phyloP scores from a whole-genome alignment of 2,888 invertebrate genomes.

The Xylophagus ater region DNA sequence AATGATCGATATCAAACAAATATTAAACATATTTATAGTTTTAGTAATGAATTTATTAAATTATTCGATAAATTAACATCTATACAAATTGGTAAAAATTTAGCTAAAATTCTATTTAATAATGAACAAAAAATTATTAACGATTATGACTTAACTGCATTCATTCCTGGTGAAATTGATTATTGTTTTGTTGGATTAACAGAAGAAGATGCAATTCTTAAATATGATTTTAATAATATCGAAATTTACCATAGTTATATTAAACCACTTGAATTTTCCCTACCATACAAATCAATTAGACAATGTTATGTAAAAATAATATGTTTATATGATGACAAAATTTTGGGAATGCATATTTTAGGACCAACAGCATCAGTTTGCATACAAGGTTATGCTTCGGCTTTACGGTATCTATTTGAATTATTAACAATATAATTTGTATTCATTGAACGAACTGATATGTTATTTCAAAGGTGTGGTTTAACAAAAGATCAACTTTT shows the following conservation, averaged over 20 bases:
- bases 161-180: slow-evolving; percentile 4
- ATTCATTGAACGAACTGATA: neutral
- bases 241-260: slow-evolving; percentile 7
- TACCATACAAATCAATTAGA: neutral
- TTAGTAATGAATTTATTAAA: neutral
- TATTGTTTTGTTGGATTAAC: slow-evolving; percentile 9
- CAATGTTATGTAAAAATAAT: slow-evolving; percentile 11
- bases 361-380: slow-evolving; percentile 7
- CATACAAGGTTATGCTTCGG: slow-evolving; percentile 12
- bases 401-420: slow-evolving; percentile 3
- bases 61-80: neutral
- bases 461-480: slow-evolving; percentile 4
- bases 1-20: slow-evolving; percentile 7
- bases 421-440: neutral
- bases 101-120: slow-evolving; percentile 4
- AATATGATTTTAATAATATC: slow-evolving; percentile 1
- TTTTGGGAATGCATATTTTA: slow-evolving; percentile 12
- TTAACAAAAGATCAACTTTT: slow-evolving; percentile 2
- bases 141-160: slow-evolving; percentile 1
- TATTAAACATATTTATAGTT: slow-evolving; percentile 4
- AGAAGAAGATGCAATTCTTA: slow-evolving; percentile 7
- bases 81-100: slow-evolving; percentile 8
- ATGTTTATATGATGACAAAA: slow-evolving; percentile 3
- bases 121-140: neutral
- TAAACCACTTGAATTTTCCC: slow-evolving; percentile 2